Percentiles rank a stretch among this genome's conserved stretches.
phyloP scores from a whole-genome alignment of 2,888 invertebrate genomes.

The Papilio protenor region DNA sequence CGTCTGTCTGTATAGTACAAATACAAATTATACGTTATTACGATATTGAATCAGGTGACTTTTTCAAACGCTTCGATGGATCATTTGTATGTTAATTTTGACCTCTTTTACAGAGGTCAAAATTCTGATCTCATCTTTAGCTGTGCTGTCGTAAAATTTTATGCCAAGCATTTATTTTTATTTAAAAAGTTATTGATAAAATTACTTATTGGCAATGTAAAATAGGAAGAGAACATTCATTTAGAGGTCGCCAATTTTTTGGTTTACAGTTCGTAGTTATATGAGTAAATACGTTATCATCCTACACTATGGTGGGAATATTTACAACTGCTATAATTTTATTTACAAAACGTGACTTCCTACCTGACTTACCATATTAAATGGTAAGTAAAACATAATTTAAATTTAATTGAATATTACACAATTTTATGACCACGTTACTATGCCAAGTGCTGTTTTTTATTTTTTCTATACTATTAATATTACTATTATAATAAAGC shows the following conservation, averaged over 20 bases:
- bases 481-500: too few relatives aligned
- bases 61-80: background rate
- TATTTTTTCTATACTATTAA: too few relatives aligned
- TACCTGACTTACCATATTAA: background rate
- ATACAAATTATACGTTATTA: background rate
- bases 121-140: constrained; percentile 4
- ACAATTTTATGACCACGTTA: background rate
- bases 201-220: too few relatives aligned
- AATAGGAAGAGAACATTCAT: too few relatives aligned
- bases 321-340: background rate
- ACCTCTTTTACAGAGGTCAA: constrained; percentile 7
- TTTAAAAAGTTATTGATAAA: background rate
- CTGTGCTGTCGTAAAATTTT: background rate
- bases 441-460: background rate
- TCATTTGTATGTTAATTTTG: constrained; percentile 8
- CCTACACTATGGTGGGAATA: background rate
- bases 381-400: background rate
- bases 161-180: background rate
- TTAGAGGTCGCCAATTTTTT: too few relatives aligned
- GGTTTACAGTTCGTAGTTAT: too few relatives aligned
- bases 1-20: background rate
- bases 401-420: background rate
- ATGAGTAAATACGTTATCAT: too few relatives aligned
- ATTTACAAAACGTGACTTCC: background rate
- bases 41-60: constrained; percentile 10